Conservation (phyloP, 2,113 vertebrate genomes). For the Brachyhypopomus occidentalis region DNA sequence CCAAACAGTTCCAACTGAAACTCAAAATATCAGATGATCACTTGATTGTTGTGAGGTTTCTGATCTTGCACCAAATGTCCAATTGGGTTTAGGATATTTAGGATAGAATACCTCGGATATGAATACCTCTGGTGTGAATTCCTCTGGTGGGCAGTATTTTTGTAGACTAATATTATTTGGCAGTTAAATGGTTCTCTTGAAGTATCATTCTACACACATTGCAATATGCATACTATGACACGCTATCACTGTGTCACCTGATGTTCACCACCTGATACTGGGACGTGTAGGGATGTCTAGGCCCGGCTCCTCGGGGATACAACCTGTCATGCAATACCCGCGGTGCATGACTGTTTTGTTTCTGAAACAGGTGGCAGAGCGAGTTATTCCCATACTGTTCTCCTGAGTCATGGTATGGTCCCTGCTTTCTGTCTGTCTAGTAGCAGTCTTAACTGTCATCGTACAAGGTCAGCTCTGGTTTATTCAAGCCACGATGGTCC, state of each 20-base stretch:
- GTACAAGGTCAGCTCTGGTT: conserved; percentile 37
- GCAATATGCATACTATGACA: not conserved
- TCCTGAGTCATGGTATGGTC: conserved; percentile 39
- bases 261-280: conserved; percentile 16
- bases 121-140: not conserved
- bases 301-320: conserved; percentile 16
- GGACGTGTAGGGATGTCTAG: conserved; percentile 5
- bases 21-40: no score
- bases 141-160: not conserved
- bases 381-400: conserved; percentile 54
- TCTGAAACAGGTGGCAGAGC: conserved; percentile 69
- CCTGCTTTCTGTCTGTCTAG: conserved; percentile 58
- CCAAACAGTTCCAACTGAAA: no score
- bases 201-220: not conserved
- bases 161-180: not conserved
- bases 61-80: no score
- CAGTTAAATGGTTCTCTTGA: not conserved
- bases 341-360: conserved; percentile 63
- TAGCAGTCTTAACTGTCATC: conserved; percentile 36
- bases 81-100: no score
- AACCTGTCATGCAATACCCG: conserved; percentile 46
- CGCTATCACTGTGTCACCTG: not conserved
- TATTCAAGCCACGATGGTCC: conserved; percentile 32
- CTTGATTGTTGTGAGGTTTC: no score
- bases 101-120: no score